Conservation (phyloP, 2,113 vertebrate genomes). For the Mionectes macconnelli region DNA sequence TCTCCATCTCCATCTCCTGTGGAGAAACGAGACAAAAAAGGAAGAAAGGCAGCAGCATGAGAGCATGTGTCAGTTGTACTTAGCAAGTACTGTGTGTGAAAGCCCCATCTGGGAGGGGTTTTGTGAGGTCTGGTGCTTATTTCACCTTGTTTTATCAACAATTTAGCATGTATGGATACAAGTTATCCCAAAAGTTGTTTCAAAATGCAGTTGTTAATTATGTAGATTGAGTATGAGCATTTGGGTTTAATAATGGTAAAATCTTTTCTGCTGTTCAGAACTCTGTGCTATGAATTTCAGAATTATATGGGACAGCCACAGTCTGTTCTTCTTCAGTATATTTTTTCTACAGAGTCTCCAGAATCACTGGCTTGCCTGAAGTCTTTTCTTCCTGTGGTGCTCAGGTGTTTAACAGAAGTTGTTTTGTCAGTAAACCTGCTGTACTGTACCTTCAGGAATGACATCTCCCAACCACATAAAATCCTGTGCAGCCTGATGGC, state of each 20-base stretch:
- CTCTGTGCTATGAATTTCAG: neutral
- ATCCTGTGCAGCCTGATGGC: neutral
- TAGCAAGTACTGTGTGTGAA: neutral
- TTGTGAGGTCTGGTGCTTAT: neutral
- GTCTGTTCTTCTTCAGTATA: neutral
- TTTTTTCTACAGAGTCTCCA: neutral
- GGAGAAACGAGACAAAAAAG: neutral
- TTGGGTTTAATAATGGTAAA: neutral
- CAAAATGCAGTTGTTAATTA: neutral
- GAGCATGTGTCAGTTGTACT: neutral
- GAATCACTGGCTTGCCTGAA: neutral
- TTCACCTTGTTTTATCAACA: neutral
- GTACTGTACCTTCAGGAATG: neutral
- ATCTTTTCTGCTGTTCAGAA: neutral
- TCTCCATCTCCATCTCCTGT: neutral
- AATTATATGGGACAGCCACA: neutral
- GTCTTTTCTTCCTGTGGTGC: neutral
- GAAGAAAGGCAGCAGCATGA: neutral
- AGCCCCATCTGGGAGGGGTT: neutral
- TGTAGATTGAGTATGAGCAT: neutral
- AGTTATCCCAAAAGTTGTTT: neutral
- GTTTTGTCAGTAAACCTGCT: neutral
- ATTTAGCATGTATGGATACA: neutral
- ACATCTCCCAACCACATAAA: neutral
- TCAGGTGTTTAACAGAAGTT: neutral